Conservation (phyloP, 2,888 invertebrate species). For the Polia nebulosa region DNA sequence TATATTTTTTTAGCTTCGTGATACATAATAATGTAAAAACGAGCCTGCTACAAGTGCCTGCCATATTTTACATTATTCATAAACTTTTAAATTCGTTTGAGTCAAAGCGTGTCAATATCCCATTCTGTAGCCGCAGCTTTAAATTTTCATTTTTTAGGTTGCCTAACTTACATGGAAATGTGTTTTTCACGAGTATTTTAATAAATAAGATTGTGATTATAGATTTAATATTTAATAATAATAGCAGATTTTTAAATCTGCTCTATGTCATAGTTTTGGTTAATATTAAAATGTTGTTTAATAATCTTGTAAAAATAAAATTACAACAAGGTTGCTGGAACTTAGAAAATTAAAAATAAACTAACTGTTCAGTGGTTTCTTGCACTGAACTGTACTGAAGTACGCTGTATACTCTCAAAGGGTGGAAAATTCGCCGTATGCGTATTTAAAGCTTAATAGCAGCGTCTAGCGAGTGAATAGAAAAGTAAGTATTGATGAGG, state of each 20-base stretch:
- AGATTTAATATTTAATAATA: conserved; percentile 17
- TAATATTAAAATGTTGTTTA: conserved; percentile 4
- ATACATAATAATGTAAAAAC: conserved; percentile 35
- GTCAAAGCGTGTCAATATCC: conserved; percentile 60
- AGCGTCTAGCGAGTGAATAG: conserved; percentile 69
- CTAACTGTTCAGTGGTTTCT: conserved; percentile 32
- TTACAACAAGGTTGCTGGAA: background rate
- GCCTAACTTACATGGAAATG: conserved; percentile 41
- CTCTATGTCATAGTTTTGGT: no score
- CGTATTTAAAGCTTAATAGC: conserved; percentile 70
- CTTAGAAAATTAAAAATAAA: background rate
- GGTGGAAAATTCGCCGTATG: conserved; percentile 69
- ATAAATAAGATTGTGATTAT: conserved; percentile 29
- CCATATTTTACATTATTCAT: conserved; percentile 61
- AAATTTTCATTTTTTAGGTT: conserved; percentile 41
- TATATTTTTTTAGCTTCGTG: conserved; percentile 28
- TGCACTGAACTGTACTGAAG: conserved; percentile 61
- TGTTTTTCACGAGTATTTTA: conserved; percentile 37
- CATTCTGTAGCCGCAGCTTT: conserved; percentile 37
- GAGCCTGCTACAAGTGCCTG: conserved; percentile 43
- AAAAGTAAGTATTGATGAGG: conserved; percentile 58
- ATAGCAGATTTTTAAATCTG: no score
- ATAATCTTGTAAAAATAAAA: background rate
- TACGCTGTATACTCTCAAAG: conserved; percentile 64
- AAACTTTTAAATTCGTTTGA: conserved; percentile 60